These are phyloP conservation scores for Melinaea marsaeus DNA, from an alignment of 2,888 invertebrate species.

Conservation along the genomic window DNA sequence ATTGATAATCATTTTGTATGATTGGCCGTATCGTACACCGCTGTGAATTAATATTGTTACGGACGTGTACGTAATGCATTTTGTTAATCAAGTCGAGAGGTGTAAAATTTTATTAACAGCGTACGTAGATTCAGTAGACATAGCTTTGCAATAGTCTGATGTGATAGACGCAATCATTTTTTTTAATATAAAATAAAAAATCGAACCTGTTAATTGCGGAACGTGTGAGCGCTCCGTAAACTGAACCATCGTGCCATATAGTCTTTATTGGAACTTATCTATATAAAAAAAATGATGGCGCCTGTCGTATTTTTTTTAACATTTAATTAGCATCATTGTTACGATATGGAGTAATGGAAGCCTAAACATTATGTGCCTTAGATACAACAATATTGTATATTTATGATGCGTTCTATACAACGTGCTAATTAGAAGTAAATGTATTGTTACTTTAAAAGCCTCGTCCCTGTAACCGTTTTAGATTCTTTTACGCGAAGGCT, in stretches of 20 bases:
- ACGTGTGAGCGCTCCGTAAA: not conserved
- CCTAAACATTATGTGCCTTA: slow-evolving; percentile 80
- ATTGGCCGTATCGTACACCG: slow-evolving; percentile 66
- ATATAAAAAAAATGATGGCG: slow-evolving; percentile 30
- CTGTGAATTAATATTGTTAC: slow-evolving; percentile 47
- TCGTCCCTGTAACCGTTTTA: slow-evolving; percentile 61
- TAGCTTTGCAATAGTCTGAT: slow-evolving; percentile 63
- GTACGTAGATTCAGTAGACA: slow-evolving; percentile 57
- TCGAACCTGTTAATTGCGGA: not conserved
- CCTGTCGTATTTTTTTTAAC: slow-evolving; percentile 49
- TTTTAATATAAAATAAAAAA: too few species aligned
- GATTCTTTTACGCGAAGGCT: slow-evolving; percentile 66
- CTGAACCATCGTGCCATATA: not conserved
- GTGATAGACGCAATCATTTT: slow-evolving; percentile 42
- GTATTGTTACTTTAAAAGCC: slow-evolving; percentile 71
- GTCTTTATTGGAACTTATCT: too few species aligned
- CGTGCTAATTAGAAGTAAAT: slow-evolving; percentile 77
- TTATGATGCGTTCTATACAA: slow-evolving; percentile 78
- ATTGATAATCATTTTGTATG: slow-evolving; percentile 77
- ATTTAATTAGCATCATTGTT: slow-evolving; percentile 72
- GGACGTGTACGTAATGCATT: slow-evolving; percentile 60
- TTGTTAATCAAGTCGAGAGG: slow-evolving; percentile 54
- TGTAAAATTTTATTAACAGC: slow-evolving; percentile 53
- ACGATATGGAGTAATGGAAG: slow-evolving; percentile 75
- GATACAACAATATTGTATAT: slow-evolving; percentile 80